phyloP scores from a whole-genome alignment of 2,797 vertebrate species.

The Coracias cyanogaster region DNA sequence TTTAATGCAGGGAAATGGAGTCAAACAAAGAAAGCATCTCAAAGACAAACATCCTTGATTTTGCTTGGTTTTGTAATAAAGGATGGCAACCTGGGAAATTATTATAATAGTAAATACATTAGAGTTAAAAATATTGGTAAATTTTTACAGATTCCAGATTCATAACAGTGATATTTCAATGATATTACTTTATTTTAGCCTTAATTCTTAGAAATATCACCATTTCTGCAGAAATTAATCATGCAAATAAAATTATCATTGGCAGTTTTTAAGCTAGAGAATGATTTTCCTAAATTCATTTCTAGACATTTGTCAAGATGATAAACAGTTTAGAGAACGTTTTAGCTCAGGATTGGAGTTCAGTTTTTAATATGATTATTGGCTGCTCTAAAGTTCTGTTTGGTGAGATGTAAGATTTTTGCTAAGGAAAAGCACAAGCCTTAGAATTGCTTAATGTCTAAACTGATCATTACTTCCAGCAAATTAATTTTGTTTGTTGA shows the following conservation, averaged over 20 bases:
- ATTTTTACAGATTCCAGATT: conserved; percentile 72
- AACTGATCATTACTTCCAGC: neutral
- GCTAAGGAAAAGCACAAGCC: neutral
- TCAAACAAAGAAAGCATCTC: neutral
- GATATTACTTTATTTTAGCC: conserved; percentile 66
- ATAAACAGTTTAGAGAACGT: neutral
- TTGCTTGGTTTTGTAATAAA: conserved; percentile 31
- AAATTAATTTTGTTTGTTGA: neutral
- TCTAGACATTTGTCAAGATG: conserved; percentile 6
- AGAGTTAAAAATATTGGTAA: conserved; percentile 55
- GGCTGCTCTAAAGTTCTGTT: neutral
- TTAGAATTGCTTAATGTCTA: neutral
- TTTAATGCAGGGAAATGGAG: neutral
- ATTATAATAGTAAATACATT: conserved; percentile 59
- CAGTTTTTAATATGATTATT: neutral
- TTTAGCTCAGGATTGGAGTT: neutral
- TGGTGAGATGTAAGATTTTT: neutral
- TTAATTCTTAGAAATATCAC: conserved; percentile 65
- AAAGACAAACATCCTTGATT: conserved; percentile 42
- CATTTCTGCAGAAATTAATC: conserved; percentile 75
- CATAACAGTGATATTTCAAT: conserved; percentile 65
- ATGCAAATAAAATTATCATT: conserved; percentile 75
- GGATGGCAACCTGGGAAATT: neutral
- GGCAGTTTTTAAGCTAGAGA: conserved; percentile 42
- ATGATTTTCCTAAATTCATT: neutral